Percentiles rank a stretch among this genome's conserved stretches.
Conservation (phyloP, 2,113 vertebrate species). For the Phrynocephalus versicolor region DNA sequence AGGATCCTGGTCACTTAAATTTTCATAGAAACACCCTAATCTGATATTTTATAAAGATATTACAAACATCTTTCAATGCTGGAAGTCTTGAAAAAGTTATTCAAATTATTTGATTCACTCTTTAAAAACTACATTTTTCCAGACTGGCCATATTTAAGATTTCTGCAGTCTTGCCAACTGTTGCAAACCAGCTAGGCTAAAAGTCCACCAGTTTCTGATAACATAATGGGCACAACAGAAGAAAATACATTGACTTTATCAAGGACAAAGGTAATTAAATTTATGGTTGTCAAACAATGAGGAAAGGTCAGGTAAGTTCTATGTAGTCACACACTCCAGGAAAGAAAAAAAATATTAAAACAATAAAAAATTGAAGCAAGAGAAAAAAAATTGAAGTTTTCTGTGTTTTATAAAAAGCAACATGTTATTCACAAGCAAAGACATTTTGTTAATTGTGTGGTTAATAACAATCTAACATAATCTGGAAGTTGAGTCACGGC, state of each 20-base stretch:
- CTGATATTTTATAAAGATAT: neutral
- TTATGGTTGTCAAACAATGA: neutral
- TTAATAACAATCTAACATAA: neutral
- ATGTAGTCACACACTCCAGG: neutral
- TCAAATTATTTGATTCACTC: neutral
- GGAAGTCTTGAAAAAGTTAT: neutral
- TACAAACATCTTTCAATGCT: neutral
- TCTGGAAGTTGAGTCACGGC: too few relatives aligned
- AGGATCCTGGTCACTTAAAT: neutral
- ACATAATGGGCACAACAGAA: neutral
- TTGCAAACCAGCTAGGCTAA: neutral
- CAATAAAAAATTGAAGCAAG: neutral
- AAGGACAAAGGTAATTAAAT: neutral
- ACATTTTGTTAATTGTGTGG: neutral
- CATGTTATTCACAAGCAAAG: neutral
- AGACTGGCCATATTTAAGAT: neutral
- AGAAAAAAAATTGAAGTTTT: neutral
- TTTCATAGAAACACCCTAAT: neutral
- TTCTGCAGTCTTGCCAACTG: neutral
- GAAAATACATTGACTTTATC: neutral
- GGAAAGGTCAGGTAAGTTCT: neutral
- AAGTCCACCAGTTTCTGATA: neutral
- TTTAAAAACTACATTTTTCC: neutral
- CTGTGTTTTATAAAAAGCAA: neutral
- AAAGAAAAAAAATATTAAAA: neutral